These are phyloP conservation scores for Plebejus anna DNA, from an alignment of 2,888 invertebrate species.

Conservation along the genomic window DNA sequence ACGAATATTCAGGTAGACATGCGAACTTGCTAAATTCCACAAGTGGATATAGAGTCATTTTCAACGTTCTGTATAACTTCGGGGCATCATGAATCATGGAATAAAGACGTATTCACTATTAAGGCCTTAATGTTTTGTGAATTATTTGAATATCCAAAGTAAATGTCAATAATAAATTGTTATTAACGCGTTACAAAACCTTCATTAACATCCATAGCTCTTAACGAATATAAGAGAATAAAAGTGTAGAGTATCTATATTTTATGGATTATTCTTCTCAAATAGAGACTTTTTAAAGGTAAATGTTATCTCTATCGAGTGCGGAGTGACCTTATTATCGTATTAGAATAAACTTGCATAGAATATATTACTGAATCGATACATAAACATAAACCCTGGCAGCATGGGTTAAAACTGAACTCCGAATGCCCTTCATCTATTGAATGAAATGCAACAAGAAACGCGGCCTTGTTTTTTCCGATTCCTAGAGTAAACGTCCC, in stretches of 20 bases:
- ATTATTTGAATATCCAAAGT: not conserved
- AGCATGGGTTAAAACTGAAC: not conserved
- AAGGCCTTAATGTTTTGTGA: not conserved
- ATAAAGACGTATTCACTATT: not conserved
- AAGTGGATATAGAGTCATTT: not conserved
- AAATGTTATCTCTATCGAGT: not conserved
- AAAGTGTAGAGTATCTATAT: not conserved
- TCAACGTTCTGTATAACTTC: not conserved
- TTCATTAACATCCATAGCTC: not conserved
- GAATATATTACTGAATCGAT: not conserved
- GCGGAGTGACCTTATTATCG: not conserved
- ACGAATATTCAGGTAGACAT: not conserved
- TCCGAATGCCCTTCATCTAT: not conserved
- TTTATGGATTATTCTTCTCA: too few species aligned
- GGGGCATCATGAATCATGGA: not conserved
- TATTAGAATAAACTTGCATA: conserved; percentile 2
- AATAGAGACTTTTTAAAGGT: too few species aligned
- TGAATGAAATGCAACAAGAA: conserved; percentile 17
- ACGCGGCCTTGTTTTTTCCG: not conserved
- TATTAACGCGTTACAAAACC: not conserved
- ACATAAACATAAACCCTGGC: not conserved
- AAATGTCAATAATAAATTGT: not conserved
- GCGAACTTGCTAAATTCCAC: not conserved
- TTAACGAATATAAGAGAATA: too few species aligned
- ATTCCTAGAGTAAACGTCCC: conserved; percentile 19